Percentiles rank a stretch among this genome's conserved stretches.
Conservation (phyloP, 2,797 vertebrate species). For the Orestias chungarensis region DNA sequence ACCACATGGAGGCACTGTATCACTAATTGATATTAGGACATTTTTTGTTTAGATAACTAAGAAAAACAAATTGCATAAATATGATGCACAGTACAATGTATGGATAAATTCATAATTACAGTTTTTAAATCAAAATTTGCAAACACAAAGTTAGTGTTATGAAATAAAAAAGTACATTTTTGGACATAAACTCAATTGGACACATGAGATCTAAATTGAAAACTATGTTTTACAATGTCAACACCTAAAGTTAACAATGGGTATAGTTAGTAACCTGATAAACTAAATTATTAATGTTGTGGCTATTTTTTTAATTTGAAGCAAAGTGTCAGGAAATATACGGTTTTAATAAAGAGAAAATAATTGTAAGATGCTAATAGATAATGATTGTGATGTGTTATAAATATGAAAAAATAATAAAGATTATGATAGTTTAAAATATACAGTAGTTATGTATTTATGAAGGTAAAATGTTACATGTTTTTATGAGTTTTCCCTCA, state of each 20-base stretch:
- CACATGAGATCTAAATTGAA: too few species aligned
- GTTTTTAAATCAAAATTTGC: too few species aligned
- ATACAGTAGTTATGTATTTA: too few species aligned
- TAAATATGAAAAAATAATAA: neutral
- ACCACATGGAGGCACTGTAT: constrained; percentile 45
- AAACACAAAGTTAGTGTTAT: neutral
- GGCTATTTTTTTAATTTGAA: too few species aligned
- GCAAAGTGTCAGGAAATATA: neutral
- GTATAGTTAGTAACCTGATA: too few species aligned
- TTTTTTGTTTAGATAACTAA: too few species aligned
- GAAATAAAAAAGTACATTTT: neutral
- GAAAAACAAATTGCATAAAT: neutral
- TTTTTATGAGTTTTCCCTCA: neutral
- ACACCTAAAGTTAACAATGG: too few species aligned
- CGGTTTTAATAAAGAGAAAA: neutral
- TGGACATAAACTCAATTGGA: neutral
- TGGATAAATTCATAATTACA: too few species aligned
- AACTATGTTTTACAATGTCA: too few species aligned
- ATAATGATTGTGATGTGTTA: neutral
- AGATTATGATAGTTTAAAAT: too few species aligned
- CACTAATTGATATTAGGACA: too few species aligned
- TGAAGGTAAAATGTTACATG: neutral
- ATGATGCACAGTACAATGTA: neutral
- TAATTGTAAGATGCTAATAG: neutral
- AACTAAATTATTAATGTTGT: too few species aligned